A percentile compares a stretch with the other conserved stretches of the same genome.
Evolutionary conservation across 2,113 vertebrate species (phyloP).

Genomic region (Clarias magur): DNA sequence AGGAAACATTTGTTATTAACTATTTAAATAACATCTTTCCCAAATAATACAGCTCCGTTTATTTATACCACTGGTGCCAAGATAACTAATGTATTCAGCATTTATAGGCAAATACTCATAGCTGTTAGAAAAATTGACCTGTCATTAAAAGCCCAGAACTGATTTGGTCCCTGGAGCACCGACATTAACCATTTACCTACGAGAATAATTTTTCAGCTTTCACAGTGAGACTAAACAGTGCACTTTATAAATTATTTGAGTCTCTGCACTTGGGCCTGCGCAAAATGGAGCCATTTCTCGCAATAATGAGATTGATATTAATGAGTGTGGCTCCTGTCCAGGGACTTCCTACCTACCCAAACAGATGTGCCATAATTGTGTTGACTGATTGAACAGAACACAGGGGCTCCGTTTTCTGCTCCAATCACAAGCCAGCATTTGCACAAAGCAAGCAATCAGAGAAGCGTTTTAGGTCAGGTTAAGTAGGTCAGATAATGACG

Average conservation of each 20-base stretch:
- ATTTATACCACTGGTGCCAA: not conserved
- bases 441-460: constrained; percentile 6
- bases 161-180: constrained; percentile 25
- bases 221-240: constrained; percentile 32
- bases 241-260: constrained; percentile 36
- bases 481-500: constrained; percentile 8
- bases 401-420: not conserved
- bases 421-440: constrained; percentile 32
- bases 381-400: constrained; percentile 45
- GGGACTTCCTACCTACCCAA: constrained; percentile 44
- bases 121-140: constrained; percentile 19
- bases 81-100: constrained; percentile 2
- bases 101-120: constrained; percentile 12
- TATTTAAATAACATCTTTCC: not conserved
- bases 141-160: constrained; percentile 22
- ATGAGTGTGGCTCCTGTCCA: constrained; percentile 44
- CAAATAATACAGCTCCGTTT: not conserved
- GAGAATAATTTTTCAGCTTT: constrained; percentile 30
- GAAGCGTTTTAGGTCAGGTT: not conserved
- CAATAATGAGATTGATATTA: constrained; percentile 50
- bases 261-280: constrained; percentile 30
- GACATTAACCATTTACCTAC: constrained; percentile 36
- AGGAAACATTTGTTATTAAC: not conserved
- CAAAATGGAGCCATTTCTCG: constrained; percentile 42
- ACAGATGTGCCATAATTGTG: constrained; percentile 53